Conservation (phyloP, 2,113 vertebrate species). For the Sarotherodon lohbergeri region DNA sequence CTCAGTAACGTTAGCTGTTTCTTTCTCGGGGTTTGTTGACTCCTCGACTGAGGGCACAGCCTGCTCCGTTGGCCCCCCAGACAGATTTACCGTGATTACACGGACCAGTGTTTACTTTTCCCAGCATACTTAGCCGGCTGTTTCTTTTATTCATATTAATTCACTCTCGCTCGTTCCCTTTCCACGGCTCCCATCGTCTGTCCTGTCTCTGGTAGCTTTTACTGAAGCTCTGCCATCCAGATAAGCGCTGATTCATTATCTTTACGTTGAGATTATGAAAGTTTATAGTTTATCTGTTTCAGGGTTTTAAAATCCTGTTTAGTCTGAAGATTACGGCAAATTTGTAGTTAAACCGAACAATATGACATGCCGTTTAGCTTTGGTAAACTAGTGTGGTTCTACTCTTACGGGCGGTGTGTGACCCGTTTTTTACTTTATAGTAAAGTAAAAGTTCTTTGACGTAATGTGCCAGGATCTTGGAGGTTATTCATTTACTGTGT, state of each 20-base stretch:
- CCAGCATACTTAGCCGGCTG: conserved; percentile 60
- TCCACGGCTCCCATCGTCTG: background rate
- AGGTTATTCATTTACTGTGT: background rate
- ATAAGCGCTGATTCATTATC: background rate
- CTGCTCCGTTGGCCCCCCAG: background rate
- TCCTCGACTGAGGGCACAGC: conserved; percentile 33
- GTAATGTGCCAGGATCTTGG: background rate
- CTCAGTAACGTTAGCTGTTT: conserved; percentile 30
- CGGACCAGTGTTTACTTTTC: conserved; percentile 72
- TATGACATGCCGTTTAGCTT: background rate
- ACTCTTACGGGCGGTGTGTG: background rate
- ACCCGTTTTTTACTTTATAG: background rate
- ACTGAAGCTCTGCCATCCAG: background rate
- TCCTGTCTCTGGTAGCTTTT: background rate
- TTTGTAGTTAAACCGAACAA: conserved; percentile 1
- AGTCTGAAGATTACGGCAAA: background rate
- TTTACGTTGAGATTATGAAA: background rate
- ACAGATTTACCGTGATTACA: conserved; percentile 61
- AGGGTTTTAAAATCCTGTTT: background rate
- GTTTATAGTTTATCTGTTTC: background rate
- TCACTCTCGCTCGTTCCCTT: background rate
- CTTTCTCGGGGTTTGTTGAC: conserved; percentile 60
- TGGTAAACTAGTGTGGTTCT: background rate
- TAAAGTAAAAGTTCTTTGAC: background rate
- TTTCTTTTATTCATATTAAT: conserved; percentile 60